Evolutionary conservation across 1,140 invertebrate species (phyloP), one percentile per base, ranked within the genome.

Genomic region (Lysiphlebus fabarum): DNA sequence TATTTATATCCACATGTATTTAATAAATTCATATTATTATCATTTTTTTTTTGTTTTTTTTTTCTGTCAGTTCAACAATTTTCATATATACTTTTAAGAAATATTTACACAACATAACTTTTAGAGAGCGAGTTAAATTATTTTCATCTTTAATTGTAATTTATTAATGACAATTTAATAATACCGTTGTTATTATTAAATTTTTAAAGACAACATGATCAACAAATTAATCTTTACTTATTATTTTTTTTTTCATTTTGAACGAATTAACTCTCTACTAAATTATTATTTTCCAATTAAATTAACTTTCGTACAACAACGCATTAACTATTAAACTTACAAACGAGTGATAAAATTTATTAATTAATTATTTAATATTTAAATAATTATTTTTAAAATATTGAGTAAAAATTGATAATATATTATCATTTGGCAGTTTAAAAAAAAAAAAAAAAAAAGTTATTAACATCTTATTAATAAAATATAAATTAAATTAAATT

Each of bases 1-100:
- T 70, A 65, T 75, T 62, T 73, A 67, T 69, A 69, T 72, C 56
- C 66, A 73, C 61, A 73, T 77, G 67, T 77, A 77, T 77, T 77
- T 77, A 67, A 71, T 69, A 69, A 76, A 76, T 67, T 66, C 67
- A 73, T 44, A 33, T 63, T 65, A 70, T 75, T 70, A 77, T 76
- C 74, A 77, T 68, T 70, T 73, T 68, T 43, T 11, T 37, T 51
- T 70, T 73, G 72, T 72, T 72, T 67, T 73, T 69, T 69, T n/a
- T 54, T 41, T 38, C 8, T 37, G 36, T 58, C 49, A 51, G 33
- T 26, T 75, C 71, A 77, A 77, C 75, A 77, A 69, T 70, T 71
- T 68, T 42, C 47, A 49, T 49, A 70, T 73, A 73, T 73, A 72
- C 70, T 57, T 47, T 49, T 64, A 26, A 26, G 50, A 74, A 67